These are phyloP conservation scores for Ylistrum balloti DNA, from an alignment of 1,140 invertebrate species.

Conservation along the genomic window DNA sequence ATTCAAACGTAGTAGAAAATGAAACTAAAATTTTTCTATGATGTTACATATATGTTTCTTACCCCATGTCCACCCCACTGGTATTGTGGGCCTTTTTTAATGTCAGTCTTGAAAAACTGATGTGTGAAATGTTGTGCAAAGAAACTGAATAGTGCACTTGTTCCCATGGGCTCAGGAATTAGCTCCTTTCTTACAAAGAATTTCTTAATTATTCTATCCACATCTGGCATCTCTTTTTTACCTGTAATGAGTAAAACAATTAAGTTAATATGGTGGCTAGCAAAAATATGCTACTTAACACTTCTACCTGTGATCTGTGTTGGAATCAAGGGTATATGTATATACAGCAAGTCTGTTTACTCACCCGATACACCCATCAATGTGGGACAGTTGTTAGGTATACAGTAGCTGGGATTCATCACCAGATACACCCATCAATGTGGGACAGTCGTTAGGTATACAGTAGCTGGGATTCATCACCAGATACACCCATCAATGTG, in stretches of 20 bases:
- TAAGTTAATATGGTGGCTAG: background rate
- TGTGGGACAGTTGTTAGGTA: too few relatives aligned
- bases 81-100: slow-evolving; percentile 78
- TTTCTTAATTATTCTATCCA: slow-evolving; percentile 74
- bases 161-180: slow-evolving; percentile 81
- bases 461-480: too few relatives aligned
- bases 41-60: too few relatives aligned
- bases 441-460: too few relatives aligned
- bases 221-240: slow-evolving; percentile 72
- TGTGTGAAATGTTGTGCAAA: slow-evolving; percentile 84
- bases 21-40: too few relatives aligned
- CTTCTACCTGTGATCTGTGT: background rate
- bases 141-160: slow-evolving; percentile 82
- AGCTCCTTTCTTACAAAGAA: slow-evolving; percentile 81
- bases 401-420: too few relatives aligned
- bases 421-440: too few relatives aligned
- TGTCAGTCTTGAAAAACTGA: slow-evolving; percentile 83
- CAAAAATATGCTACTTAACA: background rate
- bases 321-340: background rate
- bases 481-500: too few relatives aligned
- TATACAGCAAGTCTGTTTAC: background rate
- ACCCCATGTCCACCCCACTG: slow-evolving; percentile 82
- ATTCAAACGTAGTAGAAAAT: too few relatives aligned
- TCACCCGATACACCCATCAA: too few relatives aligned
- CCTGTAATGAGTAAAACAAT: slow-evolving; percentile 67